A percentile compares a stretch with the other conserved stretches of the same genome.
Evolutionary conservation across 2,113 vertebrate genomes (phyloP).

Genomic region (Numida meleagris): DNA sequence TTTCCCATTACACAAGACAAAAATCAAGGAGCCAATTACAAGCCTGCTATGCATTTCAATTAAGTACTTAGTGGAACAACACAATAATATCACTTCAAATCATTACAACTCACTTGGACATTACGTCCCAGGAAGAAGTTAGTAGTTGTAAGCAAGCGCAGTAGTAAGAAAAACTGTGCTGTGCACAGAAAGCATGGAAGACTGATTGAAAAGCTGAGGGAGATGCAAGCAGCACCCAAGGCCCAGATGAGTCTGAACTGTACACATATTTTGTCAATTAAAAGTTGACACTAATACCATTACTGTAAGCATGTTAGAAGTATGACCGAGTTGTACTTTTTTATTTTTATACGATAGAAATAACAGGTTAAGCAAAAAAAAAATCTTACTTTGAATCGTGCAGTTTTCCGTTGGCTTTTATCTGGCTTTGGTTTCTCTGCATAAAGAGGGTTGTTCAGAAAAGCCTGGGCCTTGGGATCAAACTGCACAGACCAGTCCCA

Average conservation of each 20-base stretch:
- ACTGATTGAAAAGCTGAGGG: neutral
- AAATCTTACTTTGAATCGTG: conserved; percentile 80
- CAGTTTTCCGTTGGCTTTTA: conserved; percentile 74
- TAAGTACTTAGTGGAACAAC: neutral
- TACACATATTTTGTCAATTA: neutral
- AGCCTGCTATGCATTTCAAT: neutral
- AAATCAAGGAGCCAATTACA: neutral
- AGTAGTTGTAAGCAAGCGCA: neutral
- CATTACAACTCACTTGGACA: neutral
- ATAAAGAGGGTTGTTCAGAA: conserved; percentile 89
- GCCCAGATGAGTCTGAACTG: neutral
- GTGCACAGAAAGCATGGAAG: neutral
- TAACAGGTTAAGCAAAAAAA: neutral
- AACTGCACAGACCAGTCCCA: conserved; percentile 93
- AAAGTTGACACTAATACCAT: neutral
- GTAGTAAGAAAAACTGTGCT: neutral
- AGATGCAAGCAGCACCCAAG: neutral
- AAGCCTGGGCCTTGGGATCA: conserved; percentile 83
- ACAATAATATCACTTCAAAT: neutral
- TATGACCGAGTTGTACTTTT: neutral
- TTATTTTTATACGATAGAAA: neutral
- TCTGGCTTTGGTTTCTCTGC: conserved; percentile 83
- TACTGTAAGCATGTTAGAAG: neutral
- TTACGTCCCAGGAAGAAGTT: neutral
- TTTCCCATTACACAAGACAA: neutral